Evolutionary conservation across 1,140 invertebrate species (phyloP), one percentile per base, ranked within the genome.

Genomic region (Drosophila azteca): DNA sequence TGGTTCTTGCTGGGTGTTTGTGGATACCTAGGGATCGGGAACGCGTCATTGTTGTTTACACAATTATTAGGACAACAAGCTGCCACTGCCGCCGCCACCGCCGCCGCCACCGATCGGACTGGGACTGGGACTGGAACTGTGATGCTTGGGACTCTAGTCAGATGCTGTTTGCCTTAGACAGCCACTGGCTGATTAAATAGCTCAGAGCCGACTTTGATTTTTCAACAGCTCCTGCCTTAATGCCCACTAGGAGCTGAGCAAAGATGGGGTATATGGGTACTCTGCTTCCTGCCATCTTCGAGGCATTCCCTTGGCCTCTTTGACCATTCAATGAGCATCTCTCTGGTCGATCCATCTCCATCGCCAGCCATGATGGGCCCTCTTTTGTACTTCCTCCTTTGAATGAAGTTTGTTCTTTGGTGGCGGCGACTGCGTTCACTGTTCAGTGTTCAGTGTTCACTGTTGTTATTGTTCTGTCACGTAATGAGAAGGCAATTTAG

Each of bases 31-130:
- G 57, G 54, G 61, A 71, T 64, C 67, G 81, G 73, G 73, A 69
- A 90, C 85, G 87, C 87, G 87, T 90, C 87, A 90, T 90, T 87
- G 87, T 90, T 90, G 87, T 90, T 90, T 90, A 87, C 87, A 90
- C 87, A 90, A 90, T 90, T 90, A 90, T 90, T 90, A 90, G 87
- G 87, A 90, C 87, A 90, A 90, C 87, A 90, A 90, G 87, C 83
- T 83, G 83, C 78, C 83, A 75, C 87, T 87, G 35, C 83, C 79
- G 60, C 62, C n/a, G n/a, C n/a, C n/a, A n/a, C n/a, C n/a, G n/a
- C n/a, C 24, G 24, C 24, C 24, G 24, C 24, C 24, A 20, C 17
- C 17, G 17, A 20, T 20, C 17, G 17, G 17, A 62, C 48, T 71
- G 70, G 45, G 17, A 48, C 45, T 48, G 45, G 9, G 22, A 8